These are phyloP conservation scores for Perca flavescens DNA, from an alignment of 2,113 vertebrate species.

Conservation along the genomic window DNA sequence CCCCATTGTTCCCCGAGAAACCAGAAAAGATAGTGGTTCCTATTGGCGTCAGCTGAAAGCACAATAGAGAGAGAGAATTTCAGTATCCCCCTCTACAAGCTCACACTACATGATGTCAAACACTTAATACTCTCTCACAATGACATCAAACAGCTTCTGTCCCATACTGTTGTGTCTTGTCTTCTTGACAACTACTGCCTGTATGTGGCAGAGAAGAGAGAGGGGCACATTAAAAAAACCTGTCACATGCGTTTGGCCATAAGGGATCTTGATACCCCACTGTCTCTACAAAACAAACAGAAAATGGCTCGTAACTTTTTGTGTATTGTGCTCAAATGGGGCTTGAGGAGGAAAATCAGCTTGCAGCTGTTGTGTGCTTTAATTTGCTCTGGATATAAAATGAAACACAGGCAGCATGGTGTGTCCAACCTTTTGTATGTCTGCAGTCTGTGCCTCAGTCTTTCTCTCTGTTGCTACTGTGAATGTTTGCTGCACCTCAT, in stretches of 20 bases:
- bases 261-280: slow-evolving; percentile 21
- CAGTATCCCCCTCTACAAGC: background rate
- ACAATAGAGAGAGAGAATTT: slow-evolving; percentile 15
- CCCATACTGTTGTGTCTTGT: background rate
- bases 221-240: slow-evolving; percentile 25
- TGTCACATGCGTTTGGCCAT: background rate
- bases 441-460: background rate
- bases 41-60: slow-evolving; percentile 91
- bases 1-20: slow-evolving; percentile 93
- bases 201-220: slow-evolving; percentile 18
- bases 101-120: slow-evolving; percentile 18
- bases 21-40: slow-evolving; percentile 97
- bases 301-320: slow-evolving; percentile 36
- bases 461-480: background rate
- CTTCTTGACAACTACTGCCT: background rate
- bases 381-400: slow-evolving; percentile 28
- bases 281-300: slow-evolving; percentile 38
- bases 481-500: slow-evolving; percentile 24
- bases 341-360: slow-evolving; percentile 23
- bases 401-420: slow-evolving; percentile 10
- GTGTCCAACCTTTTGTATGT: background rate
- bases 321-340: slow-evolving; percentile 45
- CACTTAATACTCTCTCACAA: background rate
- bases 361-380: slow-evolving; percentile 14
- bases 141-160: slow-evolving; percentile 11